phyloP scores from a whole-genome alignment of 2,888 invertebrate genomes.

The Hirtodrosophila confusa region DNA sequence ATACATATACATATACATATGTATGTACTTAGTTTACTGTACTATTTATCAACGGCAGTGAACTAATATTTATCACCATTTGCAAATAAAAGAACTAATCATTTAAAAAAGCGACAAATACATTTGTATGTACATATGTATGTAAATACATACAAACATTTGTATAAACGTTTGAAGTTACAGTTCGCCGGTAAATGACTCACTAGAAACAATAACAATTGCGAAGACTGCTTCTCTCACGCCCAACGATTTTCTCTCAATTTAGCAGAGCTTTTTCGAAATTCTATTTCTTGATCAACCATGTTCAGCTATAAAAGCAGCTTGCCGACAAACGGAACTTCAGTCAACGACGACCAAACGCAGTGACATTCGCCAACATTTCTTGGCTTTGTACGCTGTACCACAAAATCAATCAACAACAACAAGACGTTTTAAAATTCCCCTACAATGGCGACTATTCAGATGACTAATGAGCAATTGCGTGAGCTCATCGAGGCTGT shows the following conservation, averaged over 20 bases:
- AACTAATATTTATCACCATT: too few species aligned
- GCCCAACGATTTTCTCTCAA: constrained; percentile 2
- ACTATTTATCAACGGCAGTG: too few species aligned
- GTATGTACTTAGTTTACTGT: too few species aligned
- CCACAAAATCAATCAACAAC: constrained; percentile 1
- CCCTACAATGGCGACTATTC: constrained; percentile 60
- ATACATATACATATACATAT: too few species aligned
- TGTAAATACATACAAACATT: background rate
- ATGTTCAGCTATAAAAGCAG: constrained; percentile 48
- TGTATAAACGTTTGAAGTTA: background rate
- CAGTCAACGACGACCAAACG: constrained; percentile 54
- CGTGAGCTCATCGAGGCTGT: constrained; percentile 78
- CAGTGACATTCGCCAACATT: constrained; percentile 61
- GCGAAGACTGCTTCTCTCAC: background rate
- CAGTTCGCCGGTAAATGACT: constrained; percentile 24
- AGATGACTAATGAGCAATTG: constrained; percentile 81
- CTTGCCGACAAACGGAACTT: constrained; percentile 4
- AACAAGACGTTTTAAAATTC: constrained; percentile 12
- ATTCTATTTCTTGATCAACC: constrained; percentile 64
- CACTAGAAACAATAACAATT: constrained; percentile 23
- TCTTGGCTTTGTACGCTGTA: constrained; percentile 65
- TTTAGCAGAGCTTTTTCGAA: constrained; percentile 52
- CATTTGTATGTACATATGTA: background rate
- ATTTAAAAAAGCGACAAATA: too few species aligned
- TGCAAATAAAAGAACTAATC: too few species aligned